Evolutionary conservation across 1,140 invertebrate species (phyloP), one percentile per base, ranked within the genome.

Genomic region (Zaprionus lachaisei): DNA sequence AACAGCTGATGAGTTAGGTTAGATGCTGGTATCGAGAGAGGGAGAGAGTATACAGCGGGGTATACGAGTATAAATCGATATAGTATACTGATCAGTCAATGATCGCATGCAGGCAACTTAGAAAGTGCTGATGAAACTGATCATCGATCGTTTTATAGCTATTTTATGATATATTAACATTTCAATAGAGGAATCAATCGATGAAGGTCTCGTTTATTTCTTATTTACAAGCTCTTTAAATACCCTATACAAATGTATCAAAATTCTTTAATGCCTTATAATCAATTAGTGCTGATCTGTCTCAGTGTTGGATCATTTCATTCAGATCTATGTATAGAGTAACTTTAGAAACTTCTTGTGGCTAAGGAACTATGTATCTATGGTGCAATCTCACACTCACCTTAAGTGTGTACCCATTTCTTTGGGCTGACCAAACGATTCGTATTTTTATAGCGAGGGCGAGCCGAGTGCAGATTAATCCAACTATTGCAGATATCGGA

Each of bases 391-490:
- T 47, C 41, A 17, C 41, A 17, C 41, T 17, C n/a, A 17, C 41
- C 41, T 17, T 47, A n/a, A 47, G 41, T 47, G 41, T 38, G 41
- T 14, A 11, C 47, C 47, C 47, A 51, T 51, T 51, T 51, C 47
- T 51, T n/a, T 24, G 3, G 20, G 1, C 47, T 49, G 20, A 24
- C 47, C 20, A 51, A 20, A 14, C 12, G 47, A 51, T 24, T 51
- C 47, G 22, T 51, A 64, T 64, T 47, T 64, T 64, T 64, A 64
- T 54, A 51, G 61, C 61, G 28, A 20, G 11, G 56, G 56, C 20
- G 12, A 28, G 60, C 28, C 61, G n/a, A 22, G 47, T 63, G 26
- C 47, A 64, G 61, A 64, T 64, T 64, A 64, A 64, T 37, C n/a
- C 47, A 64, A 64, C 61, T 64, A 51, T 51, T 28, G 49, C 22